These are phyloP conservation scores for Ectemnius lituratus DNA, from an alignment of 2,888 invertebrate genomes.

Conservation along the genomic window DNA sequence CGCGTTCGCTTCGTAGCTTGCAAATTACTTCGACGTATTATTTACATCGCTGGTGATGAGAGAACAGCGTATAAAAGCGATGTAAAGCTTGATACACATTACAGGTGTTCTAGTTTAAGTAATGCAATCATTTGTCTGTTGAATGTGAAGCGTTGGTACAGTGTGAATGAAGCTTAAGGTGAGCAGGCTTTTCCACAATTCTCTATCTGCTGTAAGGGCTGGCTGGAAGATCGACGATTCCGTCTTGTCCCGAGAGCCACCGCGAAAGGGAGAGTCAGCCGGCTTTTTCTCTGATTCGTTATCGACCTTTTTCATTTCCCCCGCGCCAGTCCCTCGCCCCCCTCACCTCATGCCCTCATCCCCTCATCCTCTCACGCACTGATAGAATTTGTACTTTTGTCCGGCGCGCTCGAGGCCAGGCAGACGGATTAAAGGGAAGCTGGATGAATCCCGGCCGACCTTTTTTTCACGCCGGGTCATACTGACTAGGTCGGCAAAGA, in stretches of 20 bases:
- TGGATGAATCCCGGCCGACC: neutral
- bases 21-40: neutral
- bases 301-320: conserved; percentile 5
- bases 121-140: neutral
- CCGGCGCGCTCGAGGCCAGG: neutral
- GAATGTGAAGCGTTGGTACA: neutral
- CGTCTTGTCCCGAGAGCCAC: conserved; percentile 6
- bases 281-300: conserved; percentile 7
- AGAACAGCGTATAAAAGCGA: too few relatives aligned
- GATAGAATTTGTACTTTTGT: conserved; percentile 10
- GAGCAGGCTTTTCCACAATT: too few relatives aligned
- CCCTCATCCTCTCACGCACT: neutral
- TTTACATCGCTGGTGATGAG: too few relatives aligned
- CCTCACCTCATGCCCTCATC: too few relatives aligned
- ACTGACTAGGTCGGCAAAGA: too few relatives aligned
- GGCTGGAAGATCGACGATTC: conserved; percentile 5
- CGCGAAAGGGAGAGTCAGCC: neutral
- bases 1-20: neutral
- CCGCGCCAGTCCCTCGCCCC: too few relatives aligned
- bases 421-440: neutral
- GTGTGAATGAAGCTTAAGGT: too few relatives aligned
- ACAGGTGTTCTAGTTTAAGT: too few relatives aligned
- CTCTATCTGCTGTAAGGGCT: neutral
- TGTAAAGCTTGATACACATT: too few relatives aligned
- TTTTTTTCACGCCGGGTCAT: too few relatives aligned